phyloP scores from a whole-genome alignment of 2,888 invertebrate genomes.

The Hybos culiciformis region DNA sequence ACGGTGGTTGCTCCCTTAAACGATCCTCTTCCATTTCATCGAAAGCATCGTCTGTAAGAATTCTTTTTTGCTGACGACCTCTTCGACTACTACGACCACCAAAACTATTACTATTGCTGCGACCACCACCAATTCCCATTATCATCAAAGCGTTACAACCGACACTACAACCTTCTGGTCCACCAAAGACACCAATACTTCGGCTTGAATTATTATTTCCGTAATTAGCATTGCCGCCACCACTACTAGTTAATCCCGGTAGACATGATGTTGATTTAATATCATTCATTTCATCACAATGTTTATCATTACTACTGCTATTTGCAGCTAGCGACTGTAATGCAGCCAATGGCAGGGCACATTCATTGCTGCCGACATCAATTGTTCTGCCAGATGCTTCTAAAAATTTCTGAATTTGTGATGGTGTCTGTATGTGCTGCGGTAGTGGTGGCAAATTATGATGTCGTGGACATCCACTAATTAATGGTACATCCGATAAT shows the following conservation, averaged over 20 bases:
- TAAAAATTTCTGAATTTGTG: not conserved
- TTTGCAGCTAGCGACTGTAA: not conserved
- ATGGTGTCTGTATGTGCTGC: not conserved
- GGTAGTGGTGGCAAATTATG: not conserved
- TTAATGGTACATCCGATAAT: no score
- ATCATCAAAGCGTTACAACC: constrained; percentile 18
- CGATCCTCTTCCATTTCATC: constrained; percentile 13
- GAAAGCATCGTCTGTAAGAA: constrained; percentile 1
- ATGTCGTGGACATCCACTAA: not conserved
- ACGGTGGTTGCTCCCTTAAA: constrained; percentile 11
- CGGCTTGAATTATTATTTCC: not conserved
- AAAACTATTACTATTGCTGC: not conserved
- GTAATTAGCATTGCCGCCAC: not conserved
- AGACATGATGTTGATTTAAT: not conserved
- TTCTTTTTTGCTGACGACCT: constrained; percentile 11
- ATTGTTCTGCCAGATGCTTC: not conserved
- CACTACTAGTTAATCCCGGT: not conserved
- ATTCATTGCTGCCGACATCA: no score
- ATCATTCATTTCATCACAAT: not conserved
- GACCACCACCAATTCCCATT: constrained; percentile 17
- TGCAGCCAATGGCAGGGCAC: not conserved
- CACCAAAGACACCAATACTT: constrained; percentile 1
- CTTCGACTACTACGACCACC: not conserved
- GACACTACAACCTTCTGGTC: constrained; percentile 7
- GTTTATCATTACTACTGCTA: not conserved